Base-by-base conservation (phyloP, 2,797 vertebrate genomes). In the Clarias laeviceps region DNA sequence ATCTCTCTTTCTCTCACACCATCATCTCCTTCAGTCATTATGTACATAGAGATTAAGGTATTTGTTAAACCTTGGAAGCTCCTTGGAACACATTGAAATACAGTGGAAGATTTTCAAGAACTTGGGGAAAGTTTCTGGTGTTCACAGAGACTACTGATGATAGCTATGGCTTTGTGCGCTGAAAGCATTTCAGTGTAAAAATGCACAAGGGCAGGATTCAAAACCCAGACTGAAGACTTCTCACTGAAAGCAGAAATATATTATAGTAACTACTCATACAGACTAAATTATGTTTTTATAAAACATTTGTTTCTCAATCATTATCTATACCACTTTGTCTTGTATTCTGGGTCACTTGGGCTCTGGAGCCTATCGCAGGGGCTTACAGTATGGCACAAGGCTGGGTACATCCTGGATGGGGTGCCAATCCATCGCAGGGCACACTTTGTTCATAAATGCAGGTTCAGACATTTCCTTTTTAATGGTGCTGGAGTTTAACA, bases 61-160 rank as follows among this genome's bases (percentile, higher is more conserved):
- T 69, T 59, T 82, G 80, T 57, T 80, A 82, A 82, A 73, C 56
- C 56, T 82, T 61, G 22, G 56, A n/a, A 73, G 81, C 56, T 61
- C 54, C 29, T 82, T 72, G 54, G 22, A 72, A 61, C 66, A 68
- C 80, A 65, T 18, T 80, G 61, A 12, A 45, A 66, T 17, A 12
- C n/a, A 29, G 62, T 20, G n/a, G 9, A 50, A 34, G 40, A 29
- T 18, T 50, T 80, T 79, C 22, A 50, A 29, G n/a, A 80, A 66
- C n/a, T 50, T 59, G 37, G 40, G 9, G 40, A 27, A 66, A 80
- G 62, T 80, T 80, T 65, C 40, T 32, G 62, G n/a, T 50, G 61
- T 80, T 80, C 40, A 65, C 78, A 66, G 37, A 80, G 79, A 80
- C 79, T 80, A 80, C 62, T 65, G 40, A 54, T 32, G 79, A 65